Conservation (phyloP, 2,113 vertebrate genomes). For the Pedetes capensis region DNA sequence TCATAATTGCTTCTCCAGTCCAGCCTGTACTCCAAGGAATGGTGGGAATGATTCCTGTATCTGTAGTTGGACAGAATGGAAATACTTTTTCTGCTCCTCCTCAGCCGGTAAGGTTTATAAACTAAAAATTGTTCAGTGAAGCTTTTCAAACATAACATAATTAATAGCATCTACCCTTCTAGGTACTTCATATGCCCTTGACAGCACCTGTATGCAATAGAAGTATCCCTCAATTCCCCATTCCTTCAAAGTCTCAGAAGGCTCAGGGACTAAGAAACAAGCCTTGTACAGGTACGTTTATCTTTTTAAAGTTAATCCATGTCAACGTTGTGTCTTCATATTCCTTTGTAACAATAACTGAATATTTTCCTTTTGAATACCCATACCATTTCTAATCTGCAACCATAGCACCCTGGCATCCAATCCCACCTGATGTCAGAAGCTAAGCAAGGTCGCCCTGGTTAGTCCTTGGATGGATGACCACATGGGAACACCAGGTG, state of each 20-base stretch:
- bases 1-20: slow-evolving; percentile 92
- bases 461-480: no score
- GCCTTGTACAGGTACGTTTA: slow-evolving; percentile 79
- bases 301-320: not conserved
- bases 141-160: slow-evolving; percentile 24
- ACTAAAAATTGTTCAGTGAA: not conserved
- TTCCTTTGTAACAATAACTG: not conserved
- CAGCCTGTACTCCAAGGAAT: slow-evolving; percentile 92
- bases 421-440: no score
- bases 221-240: slow-evolving; percentile 83
- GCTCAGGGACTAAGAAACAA: slow-evolving; percentile 80
- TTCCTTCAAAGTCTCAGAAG: slow-evolving; percentile 85
- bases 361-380: not conserved
- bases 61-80: slow-evolving; percentile 89
- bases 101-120: slow-evolving; percentile 87
- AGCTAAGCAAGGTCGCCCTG: no score
- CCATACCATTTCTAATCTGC: not conserved
- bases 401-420: not conserved
- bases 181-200: slow-evolving; percentile 87
- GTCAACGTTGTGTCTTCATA: not conserved
- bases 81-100: slow-evolving; percentile 87
- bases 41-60: slow-evolving; percentile 92
- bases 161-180: slow-evolving; percentile 40
- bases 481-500: no score
- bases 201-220: slow-evolving; percentile 83